phyloP scores from a whole-genome alignment of 2,797 vertebrate genomes.

The Gymnodraco acuticeps region DNA sequence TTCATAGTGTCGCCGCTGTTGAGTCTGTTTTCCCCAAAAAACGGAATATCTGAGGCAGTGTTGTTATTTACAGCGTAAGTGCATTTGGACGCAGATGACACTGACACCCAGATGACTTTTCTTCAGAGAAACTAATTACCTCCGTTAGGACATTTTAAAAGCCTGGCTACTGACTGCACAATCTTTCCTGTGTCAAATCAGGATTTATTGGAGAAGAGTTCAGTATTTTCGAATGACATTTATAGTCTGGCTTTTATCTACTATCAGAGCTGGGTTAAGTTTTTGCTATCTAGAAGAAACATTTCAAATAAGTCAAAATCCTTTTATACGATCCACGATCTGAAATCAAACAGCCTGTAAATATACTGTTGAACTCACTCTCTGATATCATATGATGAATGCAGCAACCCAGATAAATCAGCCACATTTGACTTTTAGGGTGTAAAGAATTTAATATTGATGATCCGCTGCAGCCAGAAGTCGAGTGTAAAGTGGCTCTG shows the following conservation, averaged over 20 bases:
- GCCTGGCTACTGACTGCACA: background rate
- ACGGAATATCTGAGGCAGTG: background rate
- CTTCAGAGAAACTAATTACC: constrained; percentile 18
- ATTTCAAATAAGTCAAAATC: constrained; percentile 10
- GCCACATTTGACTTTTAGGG: constrained; percentile 52
- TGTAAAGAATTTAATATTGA: constrained; percentile 75
- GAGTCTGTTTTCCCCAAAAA: constrained; percentile 33
- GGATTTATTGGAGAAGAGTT: constrained; percentile 11
- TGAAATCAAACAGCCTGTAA: background rate
- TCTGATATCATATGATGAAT: constrained; percentile 24
- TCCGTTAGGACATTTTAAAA: constrained; percentile 15
- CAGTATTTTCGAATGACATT: background rate
- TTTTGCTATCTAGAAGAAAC: constrained; percentile 5
- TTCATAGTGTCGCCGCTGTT: constrained; percentile 5
- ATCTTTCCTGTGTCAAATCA: constrained; percentile 7
- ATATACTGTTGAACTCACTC: constrained; percentile 13
- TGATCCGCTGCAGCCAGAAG: constrained; percentile 64
- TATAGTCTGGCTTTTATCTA: constrained; percentile 4
- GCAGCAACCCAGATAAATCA: constrained; percentile 50
- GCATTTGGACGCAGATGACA: constrained; percentile 5
- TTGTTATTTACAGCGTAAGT: constrained; percentile 30
- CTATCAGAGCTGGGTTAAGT: background rate
- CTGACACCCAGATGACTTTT: background rate
- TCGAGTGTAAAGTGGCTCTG: constrained; percentile 46
- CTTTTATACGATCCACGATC: constrained; percentile 16